These are phyloP conservation scores for Turritopsis rubra DNA, from an alignment of 30 jellyfish, hydroid and myxozoan genomes.

Conservation along the genomic window DNA sequence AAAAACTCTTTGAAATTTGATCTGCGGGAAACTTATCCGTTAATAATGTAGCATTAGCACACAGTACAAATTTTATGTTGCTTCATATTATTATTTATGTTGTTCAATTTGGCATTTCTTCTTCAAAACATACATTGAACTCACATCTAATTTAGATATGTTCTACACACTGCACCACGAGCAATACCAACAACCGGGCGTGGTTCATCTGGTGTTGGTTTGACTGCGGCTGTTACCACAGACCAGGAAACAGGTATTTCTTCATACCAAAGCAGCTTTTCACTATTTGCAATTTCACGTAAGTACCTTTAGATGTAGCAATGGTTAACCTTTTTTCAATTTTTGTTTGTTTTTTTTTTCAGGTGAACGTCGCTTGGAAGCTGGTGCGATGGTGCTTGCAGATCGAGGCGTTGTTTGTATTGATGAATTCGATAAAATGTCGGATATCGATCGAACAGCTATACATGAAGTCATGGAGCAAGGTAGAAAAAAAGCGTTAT, in stretches of 20 bases:
- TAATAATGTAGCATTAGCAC: not conserved
- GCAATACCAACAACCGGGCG: slow-evolving; percentile 99
- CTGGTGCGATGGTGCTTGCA: slow-evolving; percentile 85
- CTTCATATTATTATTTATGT: no score
- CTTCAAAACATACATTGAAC: no score
- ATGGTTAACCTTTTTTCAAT: not conserved
- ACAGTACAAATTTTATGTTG: not conserved
- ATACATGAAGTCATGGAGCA: slow-evolving; percentile 99
- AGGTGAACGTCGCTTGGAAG: slow-evolving; percentile 94
- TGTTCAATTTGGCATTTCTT: no score
- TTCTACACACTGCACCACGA: slow-evolving; percentile 99
- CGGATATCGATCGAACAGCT: slow-evolving; percentile 98
- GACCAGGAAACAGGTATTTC: slow-evolving; percentile 96
- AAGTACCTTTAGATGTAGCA: not conserved
- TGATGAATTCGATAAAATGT: slow-evolving; percentile 82
- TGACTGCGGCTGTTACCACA: slow-evolving; percentile 99
- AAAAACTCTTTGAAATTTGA: no score
- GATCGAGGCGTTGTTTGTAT: slow-evolving; percentile 80
- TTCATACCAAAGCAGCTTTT: no score
- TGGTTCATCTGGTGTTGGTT: slow-evolving; percentile 99
- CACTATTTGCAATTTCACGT: not conserved
- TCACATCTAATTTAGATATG: no score
- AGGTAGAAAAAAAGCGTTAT: no score
- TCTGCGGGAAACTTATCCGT: no score
- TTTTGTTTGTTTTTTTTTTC: not conserved